phyloP scores from a whole-genome alignment of 2,113 vertebrate genomes.

The Gadus chalcogrammus region DNA sequence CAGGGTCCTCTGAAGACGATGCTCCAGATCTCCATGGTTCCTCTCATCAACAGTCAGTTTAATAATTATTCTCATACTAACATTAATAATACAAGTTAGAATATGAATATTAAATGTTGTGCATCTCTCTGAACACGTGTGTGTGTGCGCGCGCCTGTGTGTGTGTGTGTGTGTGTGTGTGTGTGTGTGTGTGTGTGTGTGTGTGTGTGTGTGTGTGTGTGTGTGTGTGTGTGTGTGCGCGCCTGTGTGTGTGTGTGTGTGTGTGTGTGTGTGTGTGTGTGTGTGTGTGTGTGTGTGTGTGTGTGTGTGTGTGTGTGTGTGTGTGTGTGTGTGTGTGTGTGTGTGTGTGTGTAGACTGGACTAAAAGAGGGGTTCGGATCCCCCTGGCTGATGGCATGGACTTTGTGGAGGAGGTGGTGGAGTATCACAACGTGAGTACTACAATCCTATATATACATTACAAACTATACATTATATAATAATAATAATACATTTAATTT shows the following conservation, averaged over 20 bases:
- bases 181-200: constrained; percentile 21
- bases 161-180: constrained; percentile 15
- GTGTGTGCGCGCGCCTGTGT: constrained; percentile 11
- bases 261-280: too few species aligned
- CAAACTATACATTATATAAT: background rate
- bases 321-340: too few species aligned
- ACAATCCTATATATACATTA: background rate
- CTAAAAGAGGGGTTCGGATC: constrained; percentile 84
- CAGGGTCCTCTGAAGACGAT: constrained; percentile 89
- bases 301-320: too few species aligned
- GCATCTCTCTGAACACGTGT: background rate
- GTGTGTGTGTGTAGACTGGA: constrained; percentile 80
- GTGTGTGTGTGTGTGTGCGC: too few species aligned
- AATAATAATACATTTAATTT: too few species aligned
- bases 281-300: too few species aligned
- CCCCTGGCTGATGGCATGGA: constrained; percentile 90
- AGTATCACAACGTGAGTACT: constrained; percentile 81
- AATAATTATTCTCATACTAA: background rate
- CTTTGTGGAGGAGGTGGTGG: constrained; percentile 85
- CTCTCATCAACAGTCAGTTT: constrained; percentile 85
- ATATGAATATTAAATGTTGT: background rate
- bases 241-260: too few species aligned
- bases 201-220: constrained; percentile 20
- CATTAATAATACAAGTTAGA: background rate
- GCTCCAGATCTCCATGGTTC: constrained; percentile 88